phyloP scores from a whole-genome alignment of 2,113 vertebrate species.

The Cinclus mexicanus region DNA sequence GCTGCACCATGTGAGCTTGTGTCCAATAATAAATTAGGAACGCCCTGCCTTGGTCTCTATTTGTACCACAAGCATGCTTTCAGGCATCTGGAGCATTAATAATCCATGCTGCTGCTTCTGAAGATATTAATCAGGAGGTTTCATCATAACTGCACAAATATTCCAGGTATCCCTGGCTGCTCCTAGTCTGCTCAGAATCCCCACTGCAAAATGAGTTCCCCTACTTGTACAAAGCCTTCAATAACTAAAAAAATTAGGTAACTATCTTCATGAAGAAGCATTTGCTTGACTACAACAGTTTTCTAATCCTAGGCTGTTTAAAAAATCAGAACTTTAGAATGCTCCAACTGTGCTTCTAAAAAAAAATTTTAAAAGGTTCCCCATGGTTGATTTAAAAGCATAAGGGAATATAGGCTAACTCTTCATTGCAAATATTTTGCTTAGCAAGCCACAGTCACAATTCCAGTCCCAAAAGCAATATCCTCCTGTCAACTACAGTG shows the following conservation, averaged over 20 bases:
- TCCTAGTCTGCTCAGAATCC: neutral
- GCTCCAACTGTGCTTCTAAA: neutral
- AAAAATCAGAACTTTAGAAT: neutral
- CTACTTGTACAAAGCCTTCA: neutral
- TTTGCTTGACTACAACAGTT: neutral
- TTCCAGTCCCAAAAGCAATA: neutral
- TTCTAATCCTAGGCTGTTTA: neutral
- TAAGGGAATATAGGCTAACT: neutral
- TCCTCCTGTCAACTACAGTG: neutral
- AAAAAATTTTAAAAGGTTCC: rapidly evolving
- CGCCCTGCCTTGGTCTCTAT: neutral
- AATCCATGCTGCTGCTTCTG: neutral
- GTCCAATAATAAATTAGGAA: neutral
- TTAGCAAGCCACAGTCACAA: neutral
- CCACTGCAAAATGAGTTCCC: neutral
- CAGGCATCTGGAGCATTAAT: neutral
- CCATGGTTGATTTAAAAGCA: neutral
- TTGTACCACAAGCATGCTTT: neutral
- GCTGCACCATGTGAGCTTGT: rapidly evolving
- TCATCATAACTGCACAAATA: neutral
- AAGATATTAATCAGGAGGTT: neutral
- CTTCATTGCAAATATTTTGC: neutral
- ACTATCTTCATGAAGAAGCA: neutral
- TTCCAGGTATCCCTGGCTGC: neutral
- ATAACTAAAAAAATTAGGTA: neutral